A percentile compares a stretch with the other conserved stretches of the same genome.
phyloP scores from a whole-genome alignment of 2,888 invertebrate species.

The Orthonevra nobilis region DNA sequence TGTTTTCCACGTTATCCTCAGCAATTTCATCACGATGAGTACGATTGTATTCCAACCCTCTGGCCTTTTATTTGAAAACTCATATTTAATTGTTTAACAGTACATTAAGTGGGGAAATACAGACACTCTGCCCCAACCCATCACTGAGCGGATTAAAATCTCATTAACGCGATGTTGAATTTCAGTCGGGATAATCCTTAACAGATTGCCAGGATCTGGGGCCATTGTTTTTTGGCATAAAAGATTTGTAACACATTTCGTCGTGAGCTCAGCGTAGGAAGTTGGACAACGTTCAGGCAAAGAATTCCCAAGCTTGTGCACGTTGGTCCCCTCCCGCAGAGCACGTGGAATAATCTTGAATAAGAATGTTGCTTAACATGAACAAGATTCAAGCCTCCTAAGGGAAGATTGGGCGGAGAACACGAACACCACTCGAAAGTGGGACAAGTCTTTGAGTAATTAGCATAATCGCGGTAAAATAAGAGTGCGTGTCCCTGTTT shows the following conservation, averaged over 20 bases:
- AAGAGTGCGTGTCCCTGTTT: not conserved
- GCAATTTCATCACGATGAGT: too few relatives aligned
- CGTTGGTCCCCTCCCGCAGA: not conserved
- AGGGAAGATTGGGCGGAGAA: not conserved
- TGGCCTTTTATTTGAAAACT: not conserved
- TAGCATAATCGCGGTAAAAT: constrained; percentile 1
- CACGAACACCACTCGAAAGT: not conserved
- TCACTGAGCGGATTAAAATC: constrained; percentile 1
- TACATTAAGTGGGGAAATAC: not conserved
- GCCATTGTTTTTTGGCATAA: not conserved
- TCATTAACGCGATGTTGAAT: not conserved
- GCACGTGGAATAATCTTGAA: not conserved
- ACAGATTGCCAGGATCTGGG: not conserved
- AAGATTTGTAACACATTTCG: not conserved
- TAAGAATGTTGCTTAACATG: not conserved
- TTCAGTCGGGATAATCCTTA: not conserved
- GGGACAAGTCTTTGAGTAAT: constrained; percentile 6
- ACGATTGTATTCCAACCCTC: too few relatives aligned
- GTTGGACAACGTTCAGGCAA: not conserved
- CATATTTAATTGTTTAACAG: not conserved
- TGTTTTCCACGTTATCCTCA: too few relatives aligned
- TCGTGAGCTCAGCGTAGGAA: not conserved
- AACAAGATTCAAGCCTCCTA: not conserved
- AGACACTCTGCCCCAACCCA: not conserved
- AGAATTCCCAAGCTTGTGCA: not conserved